Percentiles rank a stretch among this genome's conserved stretches.
Evolutionary conservation across 2,888 invertebrate genomes (phyloP).

Genomic region (Lycaena phlaeas): DNA sequence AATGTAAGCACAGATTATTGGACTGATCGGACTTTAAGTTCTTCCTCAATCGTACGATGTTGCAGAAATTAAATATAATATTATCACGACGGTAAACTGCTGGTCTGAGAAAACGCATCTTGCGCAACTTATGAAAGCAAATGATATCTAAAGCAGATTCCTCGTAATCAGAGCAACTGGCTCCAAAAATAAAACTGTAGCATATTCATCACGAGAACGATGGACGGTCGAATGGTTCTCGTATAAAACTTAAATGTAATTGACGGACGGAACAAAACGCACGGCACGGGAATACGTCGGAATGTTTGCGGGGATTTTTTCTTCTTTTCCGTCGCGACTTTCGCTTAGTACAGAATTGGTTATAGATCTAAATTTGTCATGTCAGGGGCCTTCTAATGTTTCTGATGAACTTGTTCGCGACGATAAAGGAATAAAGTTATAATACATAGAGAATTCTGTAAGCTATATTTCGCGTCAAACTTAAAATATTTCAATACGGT

Average conservation of each 20-base stretch:
- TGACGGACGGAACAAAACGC: constrained; percentile 1
- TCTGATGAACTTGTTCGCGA: too few relatives aligned
- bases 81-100: too few relatives aligned
- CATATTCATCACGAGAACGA: not conserved
- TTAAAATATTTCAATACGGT: too few relatives aligned
- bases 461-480: too few relatives aligned
- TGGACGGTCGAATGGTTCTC: constrained; percentile 1
- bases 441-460: not conserved
- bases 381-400: too few relatives aligned
- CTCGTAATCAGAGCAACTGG: not conserved
- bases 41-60: too few relatives aligned
- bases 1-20: too few relatives aligned
- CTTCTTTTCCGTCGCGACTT: not conserved
- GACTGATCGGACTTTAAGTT: too few relatives aligned
- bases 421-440: too few relatives aligned
- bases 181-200: constrained; percentile 7
- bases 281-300: not conserved
- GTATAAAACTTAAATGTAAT: constrained; percentile 7
- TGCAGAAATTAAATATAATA: too few relatives aligned
- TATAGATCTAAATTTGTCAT: too few relatives aligned
- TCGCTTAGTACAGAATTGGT: too few relatives aligned
- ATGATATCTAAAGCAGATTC: not conserved
- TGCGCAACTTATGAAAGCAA: not conserved
- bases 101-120: not conserved
- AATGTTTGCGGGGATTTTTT: not conserved